Conservation (phyloP, 2,888 invertebrate genomes). For the Pachycephus smyrnensis region DNA sequence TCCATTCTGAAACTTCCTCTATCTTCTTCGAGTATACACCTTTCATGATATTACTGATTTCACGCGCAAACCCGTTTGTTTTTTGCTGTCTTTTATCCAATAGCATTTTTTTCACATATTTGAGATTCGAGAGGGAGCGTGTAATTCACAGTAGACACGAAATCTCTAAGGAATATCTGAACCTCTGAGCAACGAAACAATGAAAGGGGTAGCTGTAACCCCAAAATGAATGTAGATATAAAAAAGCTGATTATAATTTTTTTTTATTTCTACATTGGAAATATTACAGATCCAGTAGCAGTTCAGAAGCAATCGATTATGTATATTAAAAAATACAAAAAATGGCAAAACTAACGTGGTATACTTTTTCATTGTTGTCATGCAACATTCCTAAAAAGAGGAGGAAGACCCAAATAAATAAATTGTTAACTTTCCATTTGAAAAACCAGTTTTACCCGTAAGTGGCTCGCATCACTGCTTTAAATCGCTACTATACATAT, state of each 20-base stretch:
- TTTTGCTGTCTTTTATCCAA: neutral
- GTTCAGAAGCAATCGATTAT: too few relatives aligned
- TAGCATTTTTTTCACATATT: neutral
- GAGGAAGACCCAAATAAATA: neutral
- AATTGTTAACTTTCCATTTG: neutral
- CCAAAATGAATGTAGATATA: too few relatives aligned
- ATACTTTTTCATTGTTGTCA: too few relatives aligned
- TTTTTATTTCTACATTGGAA: too few relatives aligned
- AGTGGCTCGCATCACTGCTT: neutral
- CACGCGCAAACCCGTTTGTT: neutral
- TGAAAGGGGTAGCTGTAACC: neutral
- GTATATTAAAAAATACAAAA: too few relatives aligned
- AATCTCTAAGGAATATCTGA: neutral
- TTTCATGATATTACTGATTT: neutral
- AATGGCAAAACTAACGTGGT: too few relatives aligned
- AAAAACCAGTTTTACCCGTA: neutral
- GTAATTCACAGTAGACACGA: too few relatives aligned
- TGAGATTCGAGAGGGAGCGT: neutral
- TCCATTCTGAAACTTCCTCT: neutral
- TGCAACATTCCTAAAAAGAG: neutral
- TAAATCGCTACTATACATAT: neutral
- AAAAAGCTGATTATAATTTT: neutral
- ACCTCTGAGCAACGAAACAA: neutral
- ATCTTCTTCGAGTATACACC: too few relatives aligned
- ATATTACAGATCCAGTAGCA: too few relatives aligned